Base-by-base conservation (phyloP, 2,888 invertebrate species). In the Ochropleura plecta region DNA sequence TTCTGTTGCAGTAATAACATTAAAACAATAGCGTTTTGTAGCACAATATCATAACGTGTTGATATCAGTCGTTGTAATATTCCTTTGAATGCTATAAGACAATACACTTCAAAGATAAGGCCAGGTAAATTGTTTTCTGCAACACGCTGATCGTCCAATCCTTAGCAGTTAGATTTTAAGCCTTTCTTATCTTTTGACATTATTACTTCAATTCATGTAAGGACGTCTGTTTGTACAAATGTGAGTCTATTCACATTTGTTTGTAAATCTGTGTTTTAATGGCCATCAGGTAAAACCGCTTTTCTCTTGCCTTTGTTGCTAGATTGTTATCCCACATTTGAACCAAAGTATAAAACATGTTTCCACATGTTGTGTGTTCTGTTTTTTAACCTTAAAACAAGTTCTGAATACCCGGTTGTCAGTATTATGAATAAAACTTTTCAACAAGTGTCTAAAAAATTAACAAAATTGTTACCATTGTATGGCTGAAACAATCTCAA, bases 31-130 rank as follows among this genome's bases (percentile, higher is more conserved):
- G 30, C 42, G 10, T 66, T 71, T 70, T 62, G 72, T 70, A n/a
- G 16, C 7, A 74, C 68, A 74, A 57, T 74, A 66, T 70, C 40
- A 70, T 70, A 73, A 70, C 46, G 82, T 71, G 20, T 69, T 73
- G 71, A 81, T 84, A 78, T 73, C 79, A 79, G 76, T 66, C 20
- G 67, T 73, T 67, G 67, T 84, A 72, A 73, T 78, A 83, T 78
- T 85, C 78, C 75, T 79, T 73, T 73, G 57, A 78, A 86, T 76
- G 69, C 76, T 83, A 70, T 70, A 79, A 82, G 85, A 82, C 82
- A 84, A 82, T 72, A 85, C 73, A 85, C 86, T 86, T 79, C 51
- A 83, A 70, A 87, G 86, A 87, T 86, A 87, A 86, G 81, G 86
- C 70, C 70, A 75, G 53, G 71, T 76, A 68, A 55, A 46, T 83